Evolutionary conservation across 2,888 invertebrate species (phyloP).

Genomic region (Papilio elwesi): DNA sequence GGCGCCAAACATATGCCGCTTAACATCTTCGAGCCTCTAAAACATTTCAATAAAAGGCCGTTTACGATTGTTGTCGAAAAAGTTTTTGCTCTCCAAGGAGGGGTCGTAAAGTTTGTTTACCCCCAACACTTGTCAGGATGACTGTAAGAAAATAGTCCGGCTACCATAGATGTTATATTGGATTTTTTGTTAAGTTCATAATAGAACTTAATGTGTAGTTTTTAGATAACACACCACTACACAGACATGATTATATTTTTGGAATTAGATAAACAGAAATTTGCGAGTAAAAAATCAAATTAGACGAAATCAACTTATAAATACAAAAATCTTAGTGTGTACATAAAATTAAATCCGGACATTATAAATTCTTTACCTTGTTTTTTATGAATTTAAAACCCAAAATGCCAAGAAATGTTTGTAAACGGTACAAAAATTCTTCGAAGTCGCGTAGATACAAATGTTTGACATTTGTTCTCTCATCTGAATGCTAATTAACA

Average conservation of each 20-base stretch:
- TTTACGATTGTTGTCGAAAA: slow-evolving; percentile 64
- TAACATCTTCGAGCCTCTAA: slow-evolving; percentile 53
- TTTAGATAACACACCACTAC: neutral
- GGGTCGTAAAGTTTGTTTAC: slow-evolving; percentile 72
- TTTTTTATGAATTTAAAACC: too few species aligned
- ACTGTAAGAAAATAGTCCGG: slow-evolving; percentile 65
- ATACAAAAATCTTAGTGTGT: too few species aligned
- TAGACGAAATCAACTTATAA: neutral
- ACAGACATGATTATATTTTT: too few species aligned
- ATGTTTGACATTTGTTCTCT: slow-evolving; percentile 19
- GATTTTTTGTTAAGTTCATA: slow-evolving; percentile 45
- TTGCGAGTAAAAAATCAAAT: too few species aligned
- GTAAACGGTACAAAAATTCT: neutral
- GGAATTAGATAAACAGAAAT: too few species aligned
- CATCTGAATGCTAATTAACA: slow-evolving; percentile 35
- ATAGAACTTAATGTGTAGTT: slow-evolving; percentile 13
- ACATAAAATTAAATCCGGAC: too few species aligned
- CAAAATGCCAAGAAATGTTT: neutral
- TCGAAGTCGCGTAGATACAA: neutral
- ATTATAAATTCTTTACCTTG: too few species aligned
- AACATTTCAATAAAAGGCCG: slow-evolving; percentile 60
- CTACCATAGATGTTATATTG: slow-evolving; percentile 52
- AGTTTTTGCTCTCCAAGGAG: slow-evolving; percentile 36
- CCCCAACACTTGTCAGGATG: slow-evolving; percentile 73
- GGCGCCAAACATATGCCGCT: slow-evolving; percentile 78